These are phyloP conservation scores for Pyralis farinalis DNA, from an alignment of 2,888 invertebrate genomes.

Conservation along the genomic window DNA sequence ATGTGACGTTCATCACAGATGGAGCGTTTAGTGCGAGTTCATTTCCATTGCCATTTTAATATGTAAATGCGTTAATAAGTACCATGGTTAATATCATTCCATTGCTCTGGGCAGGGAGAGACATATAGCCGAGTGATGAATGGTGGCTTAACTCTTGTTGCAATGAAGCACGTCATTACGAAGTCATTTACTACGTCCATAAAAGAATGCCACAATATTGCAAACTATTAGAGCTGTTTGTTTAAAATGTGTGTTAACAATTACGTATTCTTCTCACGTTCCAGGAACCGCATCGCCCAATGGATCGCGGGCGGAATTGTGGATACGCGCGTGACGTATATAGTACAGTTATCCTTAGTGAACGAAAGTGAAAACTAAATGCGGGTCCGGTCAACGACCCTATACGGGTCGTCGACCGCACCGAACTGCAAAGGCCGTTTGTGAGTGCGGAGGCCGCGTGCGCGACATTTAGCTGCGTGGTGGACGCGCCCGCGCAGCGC, in stretches of 20 bases:
- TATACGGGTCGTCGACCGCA: conserved; percentile 71
- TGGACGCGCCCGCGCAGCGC: conserved; percentile 44
- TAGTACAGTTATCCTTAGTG: conserved; percentile 79
- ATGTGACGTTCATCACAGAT: conserved; percentile 44
- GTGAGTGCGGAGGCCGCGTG: conserved; percentile 75
- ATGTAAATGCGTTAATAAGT: conserved; percentile 34
- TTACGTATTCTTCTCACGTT: conserved; percentile 51
- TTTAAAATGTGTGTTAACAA: conserved; percentile 28
- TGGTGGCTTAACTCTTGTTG: background rate
- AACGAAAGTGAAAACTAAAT: conserved; percentile 81
- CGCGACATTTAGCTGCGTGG: conserved; percentile 63
- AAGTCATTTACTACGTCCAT: no score
- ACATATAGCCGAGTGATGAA: background rate
- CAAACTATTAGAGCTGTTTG: conserved; percentile 5
- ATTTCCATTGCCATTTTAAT: conserved; percentile 49
- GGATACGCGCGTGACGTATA: conserved; percentile 65
- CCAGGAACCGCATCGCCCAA: conserved; percentile 41
- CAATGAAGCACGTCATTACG: no score
- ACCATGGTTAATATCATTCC: background rate
- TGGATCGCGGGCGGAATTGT: conserved; percentile 39
- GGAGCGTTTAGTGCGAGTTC: conserved; percentile 35
- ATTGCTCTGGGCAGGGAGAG: background rate
- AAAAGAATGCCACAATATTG: background rate
- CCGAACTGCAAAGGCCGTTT: conserved; percentile 80
- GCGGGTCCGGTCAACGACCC: conserved; percentile 72